Percentiles rank a stretch among this genome's conserved stretches.
Conservation (phyloP, 1,140 invertebrate species). For the Fopius arisanus region DNA sequence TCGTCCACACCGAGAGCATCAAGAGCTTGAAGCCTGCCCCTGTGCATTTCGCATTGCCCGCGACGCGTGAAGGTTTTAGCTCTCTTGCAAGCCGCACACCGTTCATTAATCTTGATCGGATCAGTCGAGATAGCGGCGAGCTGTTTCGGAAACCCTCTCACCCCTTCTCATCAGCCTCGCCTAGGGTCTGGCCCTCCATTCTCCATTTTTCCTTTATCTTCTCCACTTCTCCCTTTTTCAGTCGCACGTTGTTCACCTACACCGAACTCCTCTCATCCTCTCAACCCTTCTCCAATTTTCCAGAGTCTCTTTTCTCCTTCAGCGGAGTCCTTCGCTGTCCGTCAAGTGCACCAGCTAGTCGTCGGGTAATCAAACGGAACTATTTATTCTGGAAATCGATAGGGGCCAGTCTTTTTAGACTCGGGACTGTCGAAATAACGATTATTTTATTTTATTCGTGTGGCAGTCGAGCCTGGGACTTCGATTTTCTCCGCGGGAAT, state of each 20-base stretch:
- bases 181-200: background rate
- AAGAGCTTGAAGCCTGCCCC: slow-evolving; percentile 35
- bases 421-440: background rate
- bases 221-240: slow-evolving; percentile 24
- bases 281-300: background rate
- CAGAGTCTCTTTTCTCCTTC: background rate
- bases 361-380: background rate
- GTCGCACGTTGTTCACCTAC: slow-evolving; percentile 1
- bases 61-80: slow-evolving; percentile 51
- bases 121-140: slow-evolving; percentile 63
- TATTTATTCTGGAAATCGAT: background rate
- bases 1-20: background rate
- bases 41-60: slow-evolving; percentile 46
- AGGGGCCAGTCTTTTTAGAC: too few relatives aligned
- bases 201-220: slow-evolving; percentile 13
- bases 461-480: too few relatives aligned
- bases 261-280: background rate
- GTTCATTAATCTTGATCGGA: slow-evolving; percentile 64
- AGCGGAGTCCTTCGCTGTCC: background rate
- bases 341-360: background rate
- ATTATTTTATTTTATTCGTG: too few relatives aligned
- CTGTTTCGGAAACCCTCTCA: slow-evolving; percentile 58
- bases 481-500: too few relatives aligned
- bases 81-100: slow-evolving; percentile 52
- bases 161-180: slow-evolving; percentile 47